A percentile compares a stretch with the other conserved stretches of the same genome.
Evolutionary conservation across 2,888 invertebrate species (phyloP).

Genomic region (Cryptocephalus moraei): DNA sequence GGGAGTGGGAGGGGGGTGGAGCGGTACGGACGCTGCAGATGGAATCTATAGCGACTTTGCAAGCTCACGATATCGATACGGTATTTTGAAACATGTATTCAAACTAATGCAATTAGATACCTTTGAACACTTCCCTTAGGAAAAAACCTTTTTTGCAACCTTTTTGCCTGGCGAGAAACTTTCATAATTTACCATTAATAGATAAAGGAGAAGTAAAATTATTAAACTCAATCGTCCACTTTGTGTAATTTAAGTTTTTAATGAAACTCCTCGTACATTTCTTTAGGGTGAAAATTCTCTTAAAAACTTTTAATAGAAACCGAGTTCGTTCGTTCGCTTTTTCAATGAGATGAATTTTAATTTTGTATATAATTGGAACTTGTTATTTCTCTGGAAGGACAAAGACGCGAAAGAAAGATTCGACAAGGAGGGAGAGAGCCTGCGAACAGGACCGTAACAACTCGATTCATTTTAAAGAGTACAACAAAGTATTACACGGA

Average conservation of each 20-base stretch:
- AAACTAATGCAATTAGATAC: no score
- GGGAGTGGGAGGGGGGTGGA: neutral
- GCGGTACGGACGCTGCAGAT: no score
- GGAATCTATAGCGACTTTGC: no score
- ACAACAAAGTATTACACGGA: no score
- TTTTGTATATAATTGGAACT: slow-evolving; percentile 39
- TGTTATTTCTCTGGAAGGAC: slow-evolving; percentile 33
- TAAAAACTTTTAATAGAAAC: slow-evolving; percentile 39
- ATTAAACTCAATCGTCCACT: slow-evolving; percentile 32
- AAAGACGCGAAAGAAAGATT: slow-evolving; percentile 23
- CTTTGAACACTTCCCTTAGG: no score
- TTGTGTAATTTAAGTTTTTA: slow-evolving; percentile 38
- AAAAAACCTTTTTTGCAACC: neutral
- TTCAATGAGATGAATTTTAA: slow-evolving; percentile 41
- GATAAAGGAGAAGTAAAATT: slow-evolving; percentile 13
- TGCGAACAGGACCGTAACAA: neutral
- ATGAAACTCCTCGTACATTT: slow-evolving; percentile 33
- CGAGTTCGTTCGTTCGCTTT: slow-evolving; percentile 36
- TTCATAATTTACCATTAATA: neutral
- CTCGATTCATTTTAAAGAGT: no score
- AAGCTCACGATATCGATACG: no score
- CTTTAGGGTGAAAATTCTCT: slow-evolving; percentile 34
- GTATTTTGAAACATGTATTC: no score
- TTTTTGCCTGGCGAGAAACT: no score
- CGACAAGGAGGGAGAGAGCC: slow-evolving; percentile 12